Conservation (phyloP, 2,113 vertebrate genomes). For the Aldabrachelys gigantea region DNA sequence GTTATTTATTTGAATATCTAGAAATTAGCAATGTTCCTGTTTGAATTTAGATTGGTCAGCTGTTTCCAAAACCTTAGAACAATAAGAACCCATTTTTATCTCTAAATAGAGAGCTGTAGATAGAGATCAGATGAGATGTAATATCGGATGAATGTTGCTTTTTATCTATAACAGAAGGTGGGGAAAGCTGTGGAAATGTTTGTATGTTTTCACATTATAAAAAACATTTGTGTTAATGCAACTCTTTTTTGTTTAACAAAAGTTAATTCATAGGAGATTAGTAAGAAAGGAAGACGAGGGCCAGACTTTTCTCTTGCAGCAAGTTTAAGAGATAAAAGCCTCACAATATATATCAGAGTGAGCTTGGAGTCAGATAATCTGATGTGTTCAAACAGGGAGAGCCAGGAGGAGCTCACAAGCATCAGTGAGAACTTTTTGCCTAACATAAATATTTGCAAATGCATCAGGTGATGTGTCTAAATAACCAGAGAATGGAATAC, state of each 20-base stretch:
- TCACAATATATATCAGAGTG: neutral
- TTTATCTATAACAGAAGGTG: too few species aligned
- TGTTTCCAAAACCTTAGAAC: neutral
- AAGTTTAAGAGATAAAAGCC: neutral
- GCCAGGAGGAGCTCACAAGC: neutral
- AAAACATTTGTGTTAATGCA: too few species aligned
- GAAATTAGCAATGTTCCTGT: neutral
- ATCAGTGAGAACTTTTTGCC: neutral
- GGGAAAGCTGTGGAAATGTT: too few species aligned
- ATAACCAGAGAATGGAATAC: neutral
- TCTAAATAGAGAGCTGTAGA: too few species aligned
- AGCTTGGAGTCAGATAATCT: neutral
- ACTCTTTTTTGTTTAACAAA: too few species aligned
- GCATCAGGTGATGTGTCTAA: neutral
- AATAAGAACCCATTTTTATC: neutral
- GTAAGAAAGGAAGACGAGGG: too few species aligned
- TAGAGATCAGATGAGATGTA: too few species aligned
- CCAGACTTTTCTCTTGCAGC: too few species aligned
- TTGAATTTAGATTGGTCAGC: neutral
- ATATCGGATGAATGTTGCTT: too few species aligned
- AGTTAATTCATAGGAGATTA: too few species aligned
- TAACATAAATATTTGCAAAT: neutral
- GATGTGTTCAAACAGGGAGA: neutral
- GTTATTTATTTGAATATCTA: neutral
- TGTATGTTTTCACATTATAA: too few species aligned